Conservation (phyloP, 1,140 invertebrate genomes). For the Notospermus geniculatus region DNA sequence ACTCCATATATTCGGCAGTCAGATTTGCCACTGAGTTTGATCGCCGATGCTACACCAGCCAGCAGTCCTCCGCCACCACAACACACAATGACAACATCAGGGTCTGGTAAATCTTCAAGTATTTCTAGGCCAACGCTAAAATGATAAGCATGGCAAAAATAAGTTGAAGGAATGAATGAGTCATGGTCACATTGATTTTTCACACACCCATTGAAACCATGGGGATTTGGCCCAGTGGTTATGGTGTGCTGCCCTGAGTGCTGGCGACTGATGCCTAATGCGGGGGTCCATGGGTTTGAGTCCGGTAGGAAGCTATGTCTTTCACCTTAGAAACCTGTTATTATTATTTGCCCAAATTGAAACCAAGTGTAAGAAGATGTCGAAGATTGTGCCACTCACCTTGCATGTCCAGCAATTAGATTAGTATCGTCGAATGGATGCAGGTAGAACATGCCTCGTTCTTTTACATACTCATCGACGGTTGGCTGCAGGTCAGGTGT, state of each 20-base stretch:
- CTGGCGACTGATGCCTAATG: too few relatives aligned
- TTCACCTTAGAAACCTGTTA: too few relatives aligned
- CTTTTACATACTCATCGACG: conserved; percentile 33
- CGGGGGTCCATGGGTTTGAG: too few relatives aligned
- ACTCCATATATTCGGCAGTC: conserved; percentile 45
- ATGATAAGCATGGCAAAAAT: too few relatives aligned
- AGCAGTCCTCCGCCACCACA: conserved; percentile 48
- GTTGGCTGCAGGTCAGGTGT: conserved; percentile 31
- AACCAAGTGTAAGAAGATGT: not conserved
- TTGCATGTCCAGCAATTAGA: conserved; percentile 43
- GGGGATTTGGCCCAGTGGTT: too few relatives aligned
- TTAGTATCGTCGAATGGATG: conserved; percentile 46
- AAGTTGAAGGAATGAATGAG: not conserved
- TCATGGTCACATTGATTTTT: not conserved
- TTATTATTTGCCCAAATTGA: not conserved
- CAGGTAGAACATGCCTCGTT: conserved; percentile 33
- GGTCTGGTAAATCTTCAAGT: conserved; percentile 34
- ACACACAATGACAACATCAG: conserved; percentile 43
- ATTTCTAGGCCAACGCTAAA: conserved; percentile 43
- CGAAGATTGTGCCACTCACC: conserved; percentile 21
- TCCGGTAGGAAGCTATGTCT: too few relatives aligned
- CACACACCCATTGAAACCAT: not conserved
- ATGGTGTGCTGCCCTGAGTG: too few relatives aligned
- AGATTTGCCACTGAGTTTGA: conserved; percentile 29
- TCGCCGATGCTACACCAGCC: conserved; percentile 39